phyloP scores from a whole-genome alignment of 2,113 vertebrate genomes.

The Sterna hirundo region DNA sequence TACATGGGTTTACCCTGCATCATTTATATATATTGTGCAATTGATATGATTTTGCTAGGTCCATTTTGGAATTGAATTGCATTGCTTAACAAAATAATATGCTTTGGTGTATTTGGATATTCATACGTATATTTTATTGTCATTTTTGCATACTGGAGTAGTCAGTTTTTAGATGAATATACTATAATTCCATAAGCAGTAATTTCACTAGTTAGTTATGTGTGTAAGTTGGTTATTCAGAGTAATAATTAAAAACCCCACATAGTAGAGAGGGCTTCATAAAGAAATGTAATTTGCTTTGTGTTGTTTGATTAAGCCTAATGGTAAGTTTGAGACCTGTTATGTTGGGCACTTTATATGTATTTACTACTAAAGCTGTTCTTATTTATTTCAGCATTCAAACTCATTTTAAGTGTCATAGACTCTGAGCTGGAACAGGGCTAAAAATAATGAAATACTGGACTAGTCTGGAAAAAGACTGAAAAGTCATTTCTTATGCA shows the following conservation, averaged over 20 bases:
- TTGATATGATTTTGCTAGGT: neutral
- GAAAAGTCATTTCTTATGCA: neutral
- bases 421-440: neutral
- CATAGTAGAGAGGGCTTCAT: neutral
- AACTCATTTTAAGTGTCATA: neutral
- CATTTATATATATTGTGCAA: neutral
- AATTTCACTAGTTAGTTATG: neutral
- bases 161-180: neutral
- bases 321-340: neutral
- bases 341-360: neutral
- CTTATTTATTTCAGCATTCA: neutral
- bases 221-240: neutral
- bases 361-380: neutral
- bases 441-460: neutral
- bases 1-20: neutral
- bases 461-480: neutral
- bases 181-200: neutral
- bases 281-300: neutral
- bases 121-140: neutral
- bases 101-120: neutral
- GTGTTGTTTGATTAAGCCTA: neutral
- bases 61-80: neutral
- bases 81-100: neutral
- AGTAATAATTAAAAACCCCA: neutral
- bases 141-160: neutral